Percentiles rank a stretch among this genome's conserved stretches.
phyloP scores from a whole-genome alignment of 2,888 invertebrate genomes.

The Amblyjoppa proteus region DNA sequence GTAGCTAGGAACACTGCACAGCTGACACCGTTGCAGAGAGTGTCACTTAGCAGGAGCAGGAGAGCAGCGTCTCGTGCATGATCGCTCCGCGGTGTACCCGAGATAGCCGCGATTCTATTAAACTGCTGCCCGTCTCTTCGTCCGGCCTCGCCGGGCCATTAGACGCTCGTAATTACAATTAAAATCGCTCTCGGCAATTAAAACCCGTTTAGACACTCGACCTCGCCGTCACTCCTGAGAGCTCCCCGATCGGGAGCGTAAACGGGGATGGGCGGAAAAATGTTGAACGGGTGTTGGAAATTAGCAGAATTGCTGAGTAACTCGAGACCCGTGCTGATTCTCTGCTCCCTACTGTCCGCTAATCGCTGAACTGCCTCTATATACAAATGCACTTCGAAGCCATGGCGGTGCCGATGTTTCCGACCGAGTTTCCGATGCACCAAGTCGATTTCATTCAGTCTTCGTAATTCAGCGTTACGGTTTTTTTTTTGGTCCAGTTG shows the following conservation, averaged over 20 bases:
- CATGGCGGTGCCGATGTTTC: not conserved
- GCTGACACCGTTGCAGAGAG: not conserved
- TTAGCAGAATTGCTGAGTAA: not conserved
- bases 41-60: not conserved
- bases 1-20: not conserved
- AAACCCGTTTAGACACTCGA: conserved; percentile 60
- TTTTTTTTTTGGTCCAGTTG: no score
- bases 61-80: conserved; percentile 43
- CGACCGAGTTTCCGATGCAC: not conserved
- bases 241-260: conserved; percentile 6
- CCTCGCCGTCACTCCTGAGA: conserved; percentile 30
- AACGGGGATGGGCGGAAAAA: conserved; percentile 32
- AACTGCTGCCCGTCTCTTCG: conserved; percentile 27
- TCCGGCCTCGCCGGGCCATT: conserved; percentile 54
- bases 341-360: no score
- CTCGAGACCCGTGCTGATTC: not conserved
- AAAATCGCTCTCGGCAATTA: conserved; percentile 67
- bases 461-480: no score
- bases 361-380: not conserved
- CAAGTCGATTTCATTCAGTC: not conserved
- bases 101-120: conserved; percentile 53
- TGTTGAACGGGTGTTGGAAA: conserved; percentile 19
- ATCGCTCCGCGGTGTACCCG: conserved; percentile 48
- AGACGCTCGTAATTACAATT: conserved; percentile 67
- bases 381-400: not conserved